Percentiles rank a stretch among this genome's conserved stretches.
These are phyloP conservation scores for Microcebus griseorufus DNA, from an alignment of 2,113 vertebrate genomes.

Conservation along the genomic window DNA sequence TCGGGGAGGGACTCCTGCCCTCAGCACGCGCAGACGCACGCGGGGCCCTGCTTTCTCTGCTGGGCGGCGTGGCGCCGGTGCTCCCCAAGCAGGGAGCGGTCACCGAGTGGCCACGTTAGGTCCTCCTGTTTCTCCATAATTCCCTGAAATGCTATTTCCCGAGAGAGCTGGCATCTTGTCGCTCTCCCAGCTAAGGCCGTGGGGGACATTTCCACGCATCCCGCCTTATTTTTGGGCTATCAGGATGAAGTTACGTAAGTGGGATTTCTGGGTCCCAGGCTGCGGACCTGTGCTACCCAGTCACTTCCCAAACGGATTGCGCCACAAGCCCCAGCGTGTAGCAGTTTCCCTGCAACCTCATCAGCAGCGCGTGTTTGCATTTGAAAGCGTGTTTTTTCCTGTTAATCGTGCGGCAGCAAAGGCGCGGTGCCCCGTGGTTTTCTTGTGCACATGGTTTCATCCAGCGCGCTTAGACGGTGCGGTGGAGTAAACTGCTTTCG, in stretches of 20 bases:
- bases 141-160: neutral
- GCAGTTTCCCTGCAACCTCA: fast-evolving
- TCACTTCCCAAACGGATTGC: neutral
- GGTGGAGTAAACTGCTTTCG: neutral
- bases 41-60: neutral
- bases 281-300: neutral
- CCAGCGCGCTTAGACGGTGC: neutral
- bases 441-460: neutral
- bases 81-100: neutral
- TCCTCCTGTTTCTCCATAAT: neutral
- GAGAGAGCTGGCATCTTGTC: neutral
- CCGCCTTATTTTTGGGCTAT: fast-evolving
- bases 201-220: fast-evolving
- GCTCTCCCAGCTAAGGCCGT: fast-evolving
- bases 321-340: fast-evolving
- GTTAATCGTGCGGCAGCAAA: neutral
- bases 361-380: neutral
- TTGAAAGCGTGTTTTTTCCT: neutral
- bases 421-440: fast-evolving
- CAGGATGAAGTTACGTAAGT: neutral
- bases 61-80: fast-evolving
- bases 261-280: neutral
- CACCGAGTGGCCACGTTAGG: fast-evolving
- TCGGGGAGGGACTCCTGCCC: no score
- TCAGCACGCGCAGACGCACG: fast-evolving